Base-by-base conservation (phyloP, 2,888 invertebrate genomes). In the Bellardia pandia region DNA sequence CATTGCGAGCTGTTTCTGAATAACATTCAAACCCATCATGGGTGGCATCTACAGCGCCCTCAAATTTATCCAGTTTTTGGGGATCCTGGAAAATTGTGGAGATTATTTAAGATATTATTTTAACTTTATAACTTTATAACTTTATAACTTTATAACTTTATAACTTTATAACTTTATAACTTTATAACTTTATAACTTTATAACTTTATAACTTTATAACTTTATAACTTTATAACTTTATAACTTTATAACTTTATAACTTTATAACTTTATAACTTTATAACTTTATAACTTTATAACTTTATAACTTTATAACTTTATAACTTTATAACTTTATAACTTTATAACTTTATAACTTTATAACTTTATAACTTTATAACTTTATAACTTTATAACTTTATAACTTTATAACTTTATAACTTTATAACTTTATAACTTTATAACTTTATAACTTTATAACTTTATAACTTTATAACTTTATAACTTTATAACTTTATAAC, bases 1-100 rank as follows among this genome's bases (percentile, higher is more conserved):
- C 87, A 81, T 89, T 90, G 5, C 76, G 82, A 8, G 93, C 91
- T 0, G 93, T 93, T 58, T 90, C 87, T 75, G 93, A 93, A 0
- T 94, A 94, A 88, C 95, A 95, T 4, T 94, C 93, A 0, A 94
- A 94, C 0, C 94, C 95, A 58, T 95, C 94, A 77, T 92, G 86
- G 2, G 93, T 94, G 2, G 94, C 95, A 90, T 95, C 89, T 7
- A 89, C 75, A 16, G 13, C 37, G 1, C 76, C 79, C 1, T 88
- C 88, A 51, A 88, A 74, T 8, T 86, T 79, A 13, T 87, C 84
- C 45, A 90, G 37, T 14, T 84, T 93, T 51, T 92, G 90, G 0
- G 95, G 94, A 58, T 94, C 94, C 95, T 95, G 89, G 53, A 51
- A 74, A 11, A 45, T n/a, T 30, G 3, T 30, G 2, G 14, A 13